These are phyloP conservation scores for Helostoma temminkii DNA, from an alignment of 2,797 vertebrate species.

Conservation along the genomic window DNA sequence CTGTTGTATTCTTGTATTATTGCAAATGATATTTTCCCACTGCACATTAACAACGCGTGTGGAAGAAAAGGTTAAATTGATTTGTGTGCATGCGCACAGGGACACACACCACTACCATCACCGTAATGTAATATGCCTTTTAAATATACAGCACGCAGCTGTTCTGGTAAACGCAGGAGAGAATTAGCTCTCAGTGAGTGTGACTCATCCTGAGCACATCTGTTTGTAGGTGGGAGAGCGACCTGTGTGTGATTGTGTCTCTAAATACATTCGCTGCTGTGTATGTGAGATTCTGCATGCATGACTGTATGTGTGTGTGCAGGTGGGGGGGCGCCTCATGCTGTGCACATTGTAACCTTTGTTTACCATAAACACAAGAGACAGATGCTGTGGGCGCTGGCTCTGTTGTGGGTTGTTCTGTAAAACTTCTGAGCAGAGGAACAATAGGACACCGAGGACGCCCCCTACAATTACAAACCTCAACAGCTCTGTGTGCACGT, in stretches of 20 bases:
- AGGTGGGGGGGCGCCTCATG: neutral
- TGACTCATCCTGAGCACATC: constrained; percentile 64
- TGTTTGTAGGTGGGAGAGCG: constrained; percentile 41
- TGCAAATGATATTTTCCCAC: neutral
- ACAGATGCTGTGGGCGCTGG: constrained; percentile 51
- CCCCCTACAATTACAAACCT: constrained; percentile 23
- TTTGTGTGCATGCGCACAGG: neutral
- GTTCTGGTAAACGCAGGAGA: constrained; percentile 26
- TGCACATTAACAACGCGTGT: neutral
- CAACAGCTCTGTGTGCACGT: constrained; percentile 17
- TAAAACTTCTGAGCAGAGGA: constrained; percentile 39
- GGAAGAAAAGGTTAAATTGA: neutral
- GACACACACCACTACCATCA: neutral
- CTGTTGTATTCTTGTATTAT: neutral
- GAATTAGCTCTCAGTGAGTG: constrained; percentile 25
- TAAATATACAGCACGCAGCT: constrained; percentile 6
- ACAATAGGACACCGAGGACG: constrained; percentile 38
- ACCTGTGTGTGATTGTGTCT: constrained; percentile 17
- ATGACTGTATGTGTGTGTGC: constrained; percentile 17
- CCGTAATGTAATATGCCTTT: constrained; percentile 18
- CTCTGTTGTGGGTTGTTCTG: constrained; percentile 51
- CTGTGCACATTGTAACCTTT: constrained; percentile 54
- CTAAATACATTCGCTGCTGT: constrained; percentile 35
- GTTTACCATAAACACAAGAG: constrained; percentile 65
- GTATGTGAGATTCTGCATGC: constrained; percentile 35